A percentile compares a stretch with the other conserved stretches of the same genome.
These are phyloP conservation scores for Lordiphosa stackelbergi DNA, from an alignment of 1,140 invertebrate genomes.

Conservation along the genomic window DNA sequence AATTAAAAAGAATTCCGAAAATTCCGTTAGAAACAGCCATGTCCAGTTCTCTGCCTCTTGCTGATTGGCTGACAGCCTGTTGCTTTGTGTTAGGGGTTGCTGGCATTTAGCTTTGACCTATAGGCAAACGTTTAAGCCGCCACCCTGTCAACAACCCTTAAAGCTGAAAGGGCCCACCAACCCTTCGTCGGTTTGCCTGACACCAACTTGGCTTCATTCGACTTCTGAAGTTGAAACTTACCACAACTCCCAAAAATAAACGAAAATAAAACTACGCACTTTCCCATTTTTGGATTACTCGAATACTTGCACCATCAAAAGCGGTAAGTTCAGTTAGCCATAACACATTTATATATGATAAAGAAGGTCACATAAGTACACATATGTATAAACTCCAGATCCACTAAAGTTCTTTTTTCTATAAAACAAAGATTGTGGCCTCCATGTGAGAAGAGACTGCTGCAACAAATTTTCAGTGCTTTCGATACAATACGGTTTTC, in stretches of 20 bases:
- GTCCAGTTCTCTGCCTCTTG: constrained; percentile 1
- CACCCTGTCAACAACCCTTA: constrained; percentile 34
- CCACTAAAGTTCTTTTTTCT: constrained; percentile 52
- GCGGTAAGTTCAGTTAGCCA: constrained; percentile 50
- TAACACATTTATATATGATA: constrained; percentile 58
- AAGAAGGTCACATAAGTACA: constrained; percentile 26
- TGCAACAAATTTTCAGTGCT: constrained; percentile 73
- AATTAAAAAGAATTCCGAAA: constrained; percentile 39
- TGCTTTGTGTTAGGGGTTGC: constrained; percentile 30
- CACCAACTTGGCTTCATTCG: constrained; percentile 45
- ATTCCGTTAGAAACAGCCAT: constrained; percentile 41
- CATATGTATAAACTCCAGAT: constrained; percentile 57
- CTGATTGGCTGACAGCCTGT: constrained; percentile 57
- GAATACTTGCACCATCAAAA: background rate
- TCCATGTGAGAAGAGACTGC: constrained; percentile 50
- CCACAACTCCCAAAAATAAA: constrained; percentile 21
- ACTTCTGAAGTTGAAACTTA: constrained; percentile 67
- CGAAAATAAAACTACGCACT: background rate
- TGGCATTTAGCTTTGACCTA: constrained; percentile 37
- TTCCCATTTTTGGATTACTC: constrained; percentile 29
- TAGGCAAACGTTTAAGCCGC: constrained; percentile 33
- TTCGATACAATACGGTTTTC: constrained; percentile 47
- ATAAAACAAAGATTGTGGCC: constrained; percentile 70
- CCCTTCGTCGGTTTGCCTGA: constrained; percentile 35
- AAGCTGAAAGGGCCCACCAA: constrained; percentile 7